Evolutionary conservation across 1,140 invertebrate genomes (phyloP), one percentile per base, ranked within the genome.

Genomic region (Bradysia coprophila): DNA sequence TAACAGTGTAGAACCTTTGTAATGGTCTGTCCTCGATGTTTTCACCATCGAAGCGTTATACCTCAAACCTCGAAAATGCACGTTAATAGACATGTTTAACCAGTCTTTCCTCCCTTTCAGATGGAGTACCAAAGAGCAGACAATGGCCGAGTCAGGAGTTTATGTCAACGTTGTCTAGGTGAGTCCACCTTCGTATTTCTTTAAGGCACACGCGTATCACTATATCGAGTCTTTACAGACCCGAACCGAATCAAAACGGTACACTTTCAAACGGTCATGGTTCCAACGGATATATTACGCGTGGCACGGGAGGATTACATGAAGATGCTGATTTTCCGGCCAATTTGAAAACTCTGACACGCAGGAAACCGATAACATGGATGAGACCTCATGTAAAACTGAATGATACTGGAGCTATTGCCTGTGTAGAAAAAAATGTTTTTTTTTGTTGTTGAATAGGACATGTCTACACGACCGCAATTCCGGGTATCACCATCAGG

Each of bases 271-370:
- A 43, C 32, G 38, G 20, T 2, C 20, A 38, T 22, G 4, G 28
- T 9, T 18, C 19, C 9, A 44, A 40, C 24, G 38, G 37, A 11
- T 15, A 4, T 13, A 8, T 44, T 21, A 21, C 28, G 8, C 22
- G 43, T 3, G 38, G 38, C n/a, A 11, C 43, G 4, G 37, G 36
- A 15, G 43, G 38, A 18, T 19, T 44, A 32, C 43, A 44, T 23
- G 43, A 44, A 44, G 43, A 44, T 21, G 21, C 33, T 4, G 43
- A 44, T 8, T 44, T 44, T 40, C 38, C 38, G 22, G 13, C 28
- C 15, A 44, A 39, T 23, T 20, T 21, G 15, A 39, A 36, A 22
- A 40, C 37, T 20, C 22, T 44, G 15, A n/a, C 43, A 9, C 37
- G 43, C 13, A 24, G 23, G 13, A 44, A 40, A 36, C 11, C 24